Evolutionary conservation across 2,888 invertebrate genomes (phyloP), one percentile per base, ranked within the genome.

Genomic region (Trachelus tabidus): DNA sequence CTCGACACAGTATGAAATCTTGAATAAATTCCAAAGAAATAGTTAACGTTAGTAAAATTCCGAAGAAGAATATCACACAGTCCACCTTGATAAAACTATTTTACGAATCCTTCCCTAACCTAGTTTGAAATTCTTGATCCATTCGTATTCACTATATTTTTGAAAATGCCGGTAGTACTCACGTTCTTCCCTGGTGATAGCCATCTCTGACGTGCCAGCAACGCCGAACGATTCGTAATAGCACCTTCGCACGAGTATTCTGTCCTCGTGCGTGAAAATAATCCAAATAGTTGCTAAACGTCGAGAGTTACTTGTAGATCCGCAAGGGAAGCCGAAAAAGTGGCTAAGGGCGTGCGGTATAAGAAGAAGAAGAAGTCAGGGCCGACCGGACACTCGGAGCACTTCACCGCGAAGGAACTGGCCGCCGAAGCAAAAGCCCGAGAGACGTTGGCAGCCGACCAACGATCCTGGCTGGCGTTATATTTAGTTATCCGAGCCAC

Each of bases 181-280:
- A 92, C 92, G 85, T 88, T 92, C 91, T 84, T 91, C 88, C 83
- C 87, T 90, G 83, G 88, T 90, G 86, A 91, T 86, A 78, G 88
- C 89, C 91, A 92, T 92, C 84, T 88, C 91, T 76, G 74, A 75
- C 56, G 56, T 56, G 23, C 9, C 56, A 56, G 56, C 56, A 56
- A 56, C 9, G 56, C 6, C 56, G 56, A 56, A 56, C 2, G 23
- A 23, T 56, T 56, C 23, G 23, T 56, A 56, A 56, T 56, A 56
- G 56, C 56, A 56, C 56, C 56, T 23, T 56, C 23, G 23, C 56
- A 56, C 56, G 56, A 56, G 56, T 56, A 23, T 56, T 56, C 23
- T 56, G 56, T 56, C 9, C 56, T 23, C 56, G 56, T 56, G 23
- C 56, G 9, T 56, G 9, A 56, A 56, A 56, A 23, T 56, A 56